Evolutionary conservation across 2,888 invertebrate species (phyloP).

Genomic region (Drosophila infuscata): DNA sequence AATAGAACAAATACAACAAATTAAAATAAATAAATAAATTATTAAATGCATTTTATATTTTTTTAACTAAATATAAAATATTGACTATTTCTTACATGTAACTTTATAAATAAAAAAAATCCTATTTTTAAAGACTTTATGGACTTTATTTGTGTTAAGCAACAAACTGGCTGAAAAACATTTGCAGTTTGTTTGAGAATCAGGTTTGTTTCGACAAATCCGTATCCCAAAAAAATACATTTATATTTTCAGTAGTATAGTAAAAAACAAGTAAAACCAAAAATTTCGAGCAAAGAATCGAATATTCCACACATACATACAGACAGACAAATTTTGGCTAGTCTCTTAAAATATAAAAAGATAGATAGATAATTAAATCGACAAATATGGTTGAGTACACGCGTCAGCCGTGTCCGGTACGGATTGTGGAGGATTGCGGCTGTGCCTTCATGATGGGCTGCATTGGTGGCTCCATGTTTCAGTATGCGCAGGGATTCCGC

Average conservation of each 20-base stretch:
- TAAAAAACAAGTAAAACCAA: constrained; percentile 4
- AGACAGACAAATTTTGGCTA: constrained; percentile 39
- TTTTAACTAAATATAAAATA: no score
- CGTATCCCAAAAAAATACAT: constrained; percentile 17
- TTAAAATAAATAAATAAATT: no score
- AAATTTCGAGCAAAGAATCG: constrained; percentile 22
- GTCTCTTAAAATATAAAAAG: not conserved
- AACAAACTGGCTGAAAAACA: not conserved
- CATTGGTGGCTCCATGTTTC: constrained; percentile 68
- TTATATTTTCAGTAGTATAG: constrained; percentile 37
- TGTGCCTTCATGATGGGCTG: constrained; percentile 72
- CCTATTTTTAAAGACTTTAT: no score
- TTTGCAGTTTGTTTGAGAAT: constrained; percentile 4
- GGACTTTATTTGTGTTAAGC: not conserved
- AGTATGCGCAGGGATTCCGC: constrained; percentile 62
- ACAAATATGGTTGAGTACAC: constrained; percentile 66
- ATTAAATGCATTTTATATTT: no score
- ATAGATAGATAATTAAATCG: constrained; percentile 4
- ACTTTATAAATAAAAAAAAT: no score
- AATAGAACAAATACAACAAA: no score
- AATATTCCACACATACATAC: constrained; percentile 4
- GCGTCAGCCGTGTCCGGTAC: constrained; percentile 70
- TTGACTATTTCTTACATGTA: no score
- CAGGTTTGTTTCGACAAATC: constrained; percentile 34
- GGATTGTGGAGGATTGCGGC: constrained; percentile 72